A percentile compares a stretch with the other conserved stretches of the same genome.
These are phyloP conservation scores for Alosa alosa DNA, from an alignment of 2,113 vertebrate genomes.

Conservation along the genomic window DNA sequence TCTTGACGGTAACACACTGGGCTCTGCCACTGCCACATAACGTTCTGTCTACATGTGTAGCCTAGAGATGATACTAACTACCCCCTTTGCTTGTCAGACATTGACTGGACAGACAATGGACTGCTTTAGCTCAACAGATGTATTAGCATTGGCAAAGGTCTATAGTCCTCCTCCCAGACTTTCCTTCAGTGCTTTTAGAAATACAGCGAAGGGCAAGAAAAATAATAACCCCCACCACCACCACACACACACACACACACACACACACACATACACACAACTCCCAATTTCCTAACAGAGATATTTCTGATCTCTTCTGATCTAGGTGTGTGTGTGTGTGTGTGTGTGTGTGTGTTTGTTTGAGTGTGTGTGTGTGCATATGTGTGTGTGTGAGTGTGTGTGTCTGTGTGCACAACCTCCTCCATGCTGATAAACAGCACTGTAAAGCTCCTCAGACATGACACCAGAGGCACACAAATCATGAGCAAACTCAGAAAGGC, in stretches of 20 bases:
- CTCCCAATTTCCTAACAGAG: neutral
- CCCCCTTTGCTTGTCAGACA: too few relatives aligned
- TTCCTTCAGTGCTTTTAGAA: too few relatives aligned
- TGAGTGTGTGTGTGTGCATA: neutral
- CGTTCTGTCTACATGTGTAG: too few relatives aligned
- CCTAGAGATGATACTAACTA: too few relatives aligned
- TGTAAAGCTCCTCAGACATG: neutral
- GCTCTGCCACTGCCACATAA: too few relatives aligned
- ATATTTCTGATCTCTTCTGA: neutral
- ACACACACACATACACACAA: neutral
- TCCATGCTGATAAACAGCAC: neutral
- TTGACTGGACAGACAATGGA: too few relatives aligned
- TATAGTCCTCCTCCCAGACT: too few relatives aligned
- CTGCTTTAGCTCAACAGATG: too few relatives aligned
- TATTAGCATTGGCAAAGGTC: too few relatives aligned
- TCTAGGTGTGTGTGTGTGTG: neutral
- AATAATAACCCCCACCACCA: neutral
- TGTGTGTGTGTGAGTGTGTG: neutral
- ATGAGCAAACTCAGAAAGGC: neutral
- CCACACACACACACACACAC: too few relatives aligned
- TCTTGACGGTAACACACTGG: too few relatives aligned
- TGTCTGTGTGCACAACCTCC: neutral
- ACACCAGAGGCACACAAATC: neutral
- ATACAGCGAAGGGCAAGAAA: neutral
- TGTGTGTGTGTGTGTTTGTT: neutral